Base-by-base conservation (phyloP, 2,888 invertebrate species). In the Girardia tigrina region DNA sequence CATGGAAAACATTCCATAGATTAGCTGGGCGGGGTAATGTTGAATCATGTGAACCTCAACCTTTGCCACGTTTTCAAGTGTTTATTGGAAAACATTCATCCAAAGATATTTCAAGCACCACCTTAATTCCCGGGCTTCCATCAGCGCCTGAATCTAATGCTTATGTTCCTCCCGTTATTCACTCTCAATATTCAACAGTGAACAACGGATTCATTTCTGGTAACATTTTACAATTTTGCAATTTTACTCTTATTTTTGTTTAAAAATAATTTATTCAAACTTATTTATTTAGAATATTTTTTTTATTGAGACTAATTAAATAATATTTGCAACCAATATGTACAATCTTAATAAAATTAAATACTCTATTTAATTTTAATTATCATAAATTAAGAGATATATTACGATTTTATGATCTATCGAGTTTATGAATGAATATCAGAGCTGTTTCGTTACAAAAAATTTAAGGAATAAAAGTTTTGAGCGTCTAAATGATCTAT, bases 1-100 rank as follows among this genome's bases (percentile, higher is more conserved):
- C 97, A 0, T 98, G 97, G 97, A 88, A 94, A 75, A 93, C 95
- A 84, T 95, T 98, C 86, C 95, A 94, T 87, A 88, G 92, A 77
- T 87, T 95, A 77, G 94, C 94, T 56, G 94, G 94, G 8, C 88
- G 94, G 82, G 93, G 87, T 86, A 91, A 92, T 76, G 91, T 92
- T 83, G 94, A 94, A 83, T 90, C 92, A 78, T 94, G 93, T 86
- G 94, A 94, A 83, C 94, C 95, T 36, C 95, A 95, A 85, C 94
- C 95, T 0, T 92, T 95, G 80, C 95, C 95, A 26, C 90, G 92
- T 1, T 87, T 95, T 71, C 89, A 94, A 75, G 92, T 94, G 14
- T 76, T 73, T 56, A 76, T 70, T 4, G 75, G 36, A 28, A 56
- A 16, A 23, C 56, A 56, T 56, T 26, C 71, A 4, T 28, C 71